phyloP scores from a whole-genome alignment of 2,797 vertebrate genomes.

The Lepilemur septentrionalis region DNA sequence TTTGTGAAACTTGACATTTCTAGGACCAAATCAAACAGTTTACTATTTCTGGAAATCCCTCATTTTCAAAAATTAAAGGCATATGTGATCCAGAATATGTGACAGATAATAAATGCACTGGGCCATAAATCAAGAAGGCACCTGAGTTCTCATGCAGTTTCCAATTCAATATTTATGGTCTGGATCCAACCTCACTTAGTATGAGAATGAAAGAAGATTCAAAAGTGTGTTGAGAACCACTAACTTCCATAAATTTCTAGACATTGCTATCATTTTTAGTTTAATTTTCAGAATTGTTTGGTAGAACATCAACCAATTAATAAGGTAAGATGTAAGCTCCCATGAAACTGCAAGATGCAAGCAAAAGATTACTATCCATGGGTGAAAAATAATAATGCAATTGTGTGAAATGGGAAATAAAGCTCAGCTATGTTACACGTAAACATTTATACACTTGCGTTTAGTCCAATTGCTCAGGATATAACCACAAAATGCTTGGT shows the following conservation, averaged over 20 bases:
- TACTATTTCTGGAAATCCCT: slow-evolving; percentile 16
- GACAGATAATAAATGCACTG: neutral
- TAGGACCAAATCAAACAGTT: slow-evolving; percentile 36
- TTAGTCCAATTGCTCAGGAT: neutral
- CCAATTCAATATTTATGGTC: neutral
- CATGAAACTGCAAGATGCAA: neutral
- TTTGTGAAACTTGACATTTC: slow-evolving; percentile 58
- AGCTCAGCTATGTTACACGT: neutral
- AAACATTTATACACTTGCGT: neutral
- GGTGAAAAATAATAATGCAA: neutral
- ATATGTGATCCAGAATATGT: neutral
- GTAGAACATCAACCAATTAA: neutral
- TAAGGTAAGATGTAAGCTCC: neutral
- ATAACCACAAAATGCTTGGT: neutral
- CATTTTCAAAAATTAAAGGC: slow-evolving; percentile 27
- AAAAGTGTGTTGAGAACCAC: neutral
- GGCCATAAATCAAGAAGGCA: neutral
- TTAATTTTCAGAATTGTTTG: neutral
- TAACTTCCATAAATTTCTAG: neutral
- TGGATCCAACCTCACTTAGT: neutral
- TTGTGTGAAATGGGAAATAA: neutral
- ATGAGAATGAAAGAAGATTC: neutral
- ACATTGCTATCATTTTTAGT: neutral
- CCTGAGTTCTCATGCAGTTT: neutral
- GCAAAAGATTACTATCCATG: neutral